A percentile compares a stretch with the other conserved stretches of the same genome.
Evolutionary conservation across 2,888 invertebrate species (phyloP).

Genomic region (Himalopsyche japonica): DNA sequence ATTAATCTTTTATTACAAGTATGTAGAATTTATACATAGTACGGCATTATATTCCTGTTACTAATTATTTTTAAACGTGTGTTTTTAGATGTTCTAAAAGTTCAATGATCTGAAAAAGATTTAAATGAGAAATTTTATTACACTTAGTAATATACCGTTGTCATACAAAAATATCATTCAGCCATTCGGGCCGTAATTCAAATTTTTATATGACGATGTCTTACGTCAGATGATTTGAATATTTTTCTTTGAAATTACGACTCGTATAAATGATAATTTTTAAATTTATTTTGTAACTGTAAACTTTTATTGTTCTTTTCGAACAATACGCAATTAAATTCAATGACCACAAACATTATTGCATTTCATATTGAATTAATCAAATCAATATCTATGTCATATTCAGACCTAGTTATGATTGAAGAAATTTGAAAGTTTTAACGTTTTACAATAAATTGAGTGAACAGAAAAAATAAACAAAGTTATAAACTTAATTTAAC

Average conservation of each 20-base stretch:
- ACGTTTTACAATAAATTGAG: too few relatives aligned
- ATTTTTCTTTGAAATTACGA: too few relatives aligned
- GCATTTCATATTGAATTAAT: too few relatives aligned
- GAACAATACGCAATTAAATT: too few relatives aligned
- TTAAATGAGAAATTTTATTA: background rate
- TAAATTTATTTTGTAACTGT: background rate
- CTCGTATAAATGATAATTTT: background rate
- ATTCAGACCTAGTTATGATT: too few relatives aligned
- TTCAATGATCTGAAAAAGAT: background rate
- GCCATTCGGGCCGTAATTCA: background rate
- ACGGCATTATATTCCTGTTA: background rate
- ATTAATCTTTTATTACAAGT: background rate
- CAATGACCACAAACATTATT: too few relatives aligned
- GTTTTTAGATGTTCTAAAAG: background rate
- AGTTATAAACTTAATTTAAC: too few relatives aligned
- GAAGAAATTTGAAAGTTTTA: too few relatives aligned
- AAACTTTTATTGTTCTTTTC: background rate
- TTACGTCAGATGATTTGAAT: background rate
- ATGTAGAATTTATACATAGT: background rate
- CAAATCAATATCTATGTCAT: too few relatives aligned
- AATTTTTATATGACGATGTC: background rate
- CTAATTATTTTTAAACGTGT: background rate
- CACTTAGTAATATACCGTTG: background rate
- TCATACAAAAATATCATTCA: background rate
- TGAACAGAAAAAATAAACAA: too few relatives aligned